Base-by-base conservation (phyloP, 1,140 invertebrate species). In the Polypedilum pembai region DNA sequence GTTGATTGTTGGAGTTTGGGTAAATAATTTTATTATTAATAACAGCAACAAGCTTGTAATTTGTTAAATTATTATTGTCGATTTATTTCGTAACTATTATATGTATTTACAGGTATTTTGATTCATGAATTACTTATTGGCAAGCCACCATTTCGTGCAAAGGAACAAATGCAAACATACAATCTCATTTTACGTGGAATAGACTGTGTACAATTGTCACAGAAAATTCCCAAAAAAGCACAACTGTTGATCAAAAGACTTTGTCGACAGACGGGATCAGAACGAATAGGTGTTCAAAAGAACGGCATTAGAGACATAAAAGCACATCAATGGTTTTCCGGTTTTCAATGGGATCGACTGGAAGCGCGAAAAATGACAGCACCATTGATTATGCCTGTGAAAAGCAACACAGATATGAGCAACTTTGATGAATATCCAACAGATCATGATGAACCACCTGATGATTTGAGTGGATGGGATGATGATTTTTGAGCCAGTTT, bases 1-100 rank as follows among this genome's bases (percentile, higher is more conserved):
- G 94, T 94, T 0, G 96, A 98, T 84, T 96, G 94, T 80, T 98
- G 96, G 96, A 93, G 95, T 0, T 83, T 97, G 41, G 96, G 96
- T 0, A 69, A 69, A 18, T 20, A 17, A 56, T 15, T 15, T n/a
- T n/a, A n/a, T n/a, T n/a, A n/a, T n/a, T n/a, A n/a, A n/a, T n/a
- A 56, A 15, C 45, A 56, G 10, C 45, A 1, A 56, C n/a, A 56
- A 17, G 24, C 24, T 33, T 33, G 24, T 33, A 33, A 33, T n/a
- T n/a, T n/a, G n/a, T n/a, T n/a, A n/a, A n/a, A n/a, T n/a, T n/a
- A n/a, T n/a, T n/a, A n/a, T n/a, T n/a, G n/a, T n/a, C n/a, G n/a
- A n/a, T n/a, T n/a, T n/a, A n/a, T n/a, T n/a, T n/a, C n/a, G n/a
- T n/a, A n/a, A n/a, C 24, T 33, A 1, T 12, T 45, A 1, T 1